Percentiles rank a stretch among this genome's conserved stretches.
These are phyloP conservation scores for Crypturellus tataupa DNA, from an alignment of 2,797 vertebrate species.

Conservation along the genomic window DNA sequence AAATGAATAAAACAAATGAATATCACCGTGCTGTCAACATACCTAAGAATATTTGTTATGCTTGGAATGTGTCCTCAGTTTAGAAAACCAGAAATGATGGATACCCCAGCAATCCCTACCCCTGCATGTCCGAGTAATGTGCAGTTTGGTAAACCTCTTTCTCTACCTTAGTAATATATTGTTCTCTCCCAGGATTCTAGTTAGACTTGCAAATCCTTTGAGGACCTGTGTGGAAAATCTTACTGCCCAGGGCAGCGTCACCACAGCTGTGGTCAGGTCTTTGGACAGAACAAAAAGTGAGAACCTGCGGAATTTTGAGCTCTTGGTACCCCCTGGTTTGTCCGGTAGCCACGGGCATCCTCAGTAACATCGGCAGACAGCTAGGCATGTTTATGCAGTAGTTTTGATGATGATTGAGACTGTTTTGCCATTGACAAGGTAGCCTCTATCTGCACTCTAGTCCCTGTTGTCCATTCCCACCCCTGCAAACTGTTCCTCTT, in stretches of 20 bases:
- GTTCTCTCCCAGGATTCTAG: neutral
- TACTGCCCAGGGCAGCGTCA: neutral
- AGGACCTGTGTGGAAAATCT: neutral
- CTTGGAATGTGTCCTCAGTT: neutral
- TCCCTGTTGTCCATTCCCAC: neutral
- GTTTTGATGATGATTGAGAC: neutral
- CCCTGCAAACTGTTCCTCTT: rapidly evolving
- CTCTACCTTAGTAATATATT: neutral
- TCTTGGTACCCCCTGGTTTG: neutral
- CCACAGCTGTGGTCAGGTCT: neutral
- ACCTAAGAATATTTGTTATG: neutral
- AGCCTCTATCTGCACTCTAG: neutral
- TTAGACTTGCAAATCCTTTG: neutral
- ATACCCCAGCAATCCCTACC: neutral
- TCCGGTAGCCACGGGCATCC: rapidly evolving
- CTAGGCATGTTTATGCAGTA: neutral
- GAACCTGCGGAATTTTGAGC: neutral
- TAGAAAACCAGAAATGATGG: neutral
- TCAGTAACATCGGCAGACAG: neutral
- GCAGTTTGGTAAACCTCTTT: neutral
- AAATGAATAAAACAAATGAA: neutral
- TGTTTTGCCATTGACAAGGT: neutral
- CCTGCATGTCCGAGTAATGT: neutral
- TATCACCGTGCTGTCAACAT: neutral
- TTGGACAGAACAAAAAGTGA: neutral